phyloP scores from a whole-genome alignment of 37 sponge, comb jelly and placozoan species.

The Ianthella basta region DNA sequence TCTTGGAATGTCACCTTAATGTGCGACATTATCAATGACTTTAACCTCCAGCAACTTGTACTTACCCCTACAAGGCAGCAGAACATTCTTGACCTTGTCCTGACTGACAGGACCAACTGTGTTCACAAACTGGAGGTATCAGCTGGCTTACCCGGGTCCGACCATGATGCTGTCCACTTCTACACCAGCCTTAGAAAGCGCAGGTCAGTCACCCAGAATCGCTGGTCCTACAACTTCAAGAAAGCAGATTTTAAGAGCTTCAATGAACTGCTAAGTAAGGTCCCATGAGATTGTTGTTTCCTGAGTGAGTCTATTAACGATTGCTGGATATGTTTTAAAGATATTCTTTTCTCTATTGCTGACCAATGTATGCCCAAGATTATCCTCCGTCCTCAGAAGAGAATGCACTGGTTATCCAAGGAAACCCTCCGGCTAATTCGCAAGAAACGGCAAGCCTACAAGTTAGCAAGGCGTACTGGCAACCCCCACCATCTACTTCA shows the following conservation, averaged over 20 bases:
- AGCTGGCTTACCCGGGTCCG: slow-evolving; percentile 35
- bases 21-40: not conserved
- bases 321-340: slow-evolving; percentile 32
- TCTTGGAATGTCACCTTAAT: not conserved
- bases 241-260: slow-evolving; percentile 34
- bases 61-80: not conserved
- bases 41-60: slow-evolving; percentile 1
- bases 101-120: not conserved
- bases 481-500: not conserved
- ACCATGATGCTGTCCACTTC: slow-evolving; percentile 47
- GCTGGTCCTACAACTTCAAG: slow-evolving; percentile 21
- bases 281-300: slow-evolving; percentile 31
- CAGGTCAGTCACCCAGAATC: not conserved
- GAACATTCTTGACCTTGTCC: slow-evolving; percentile 1
- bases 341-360: slow-evolving; percentile 2
- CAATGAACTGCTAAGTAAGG: not conserved
- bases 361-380: slow-evolving; percentile 5
- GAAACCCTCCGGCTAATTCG: not conserved
- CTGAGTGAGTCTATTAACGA: not conserved
- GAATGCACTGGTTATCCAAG: not conserved
- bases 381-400: not conserved
- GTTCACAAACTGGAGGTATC: slow-evolving; percentile 4
- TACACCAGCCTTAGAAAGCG: not conserved
- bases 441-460: slow-evolving; percentile 26
- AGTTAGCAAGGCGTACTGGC: slow-evolving; percentile 4